Conservation (phyloP, 2,797 vertebrate species). For the Heterohyrax brucei region DNA sequence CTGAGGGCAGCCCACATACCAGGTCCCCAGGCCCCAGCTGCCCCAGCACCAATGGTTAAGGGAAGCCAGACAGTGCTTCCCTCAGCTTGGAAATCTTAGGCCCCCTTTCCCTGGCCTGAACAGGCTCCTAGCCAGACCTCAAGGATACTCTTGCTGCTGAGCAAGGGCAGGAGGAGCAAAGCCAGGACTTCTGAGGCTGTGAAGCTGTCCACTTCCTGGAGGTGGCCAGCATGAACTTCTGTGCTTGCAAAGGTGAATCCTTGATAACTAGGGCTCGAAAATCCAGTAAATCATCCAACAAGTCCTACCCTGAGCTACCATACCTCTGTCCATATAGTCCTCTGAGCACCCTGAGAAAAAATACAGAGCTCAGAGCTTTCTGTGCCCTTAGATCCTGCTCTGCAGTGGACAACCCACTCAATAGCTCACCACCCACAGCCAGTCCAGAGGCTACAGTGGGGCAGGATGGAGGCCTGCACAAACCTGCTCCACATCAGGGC, state of each 20-base stretch:
- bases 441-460: neutral
- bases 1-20: neutral
- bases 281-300: too few species aligned
- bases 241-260: too few species aligned
- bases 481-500: too few species aligned
- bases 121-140: neutral
- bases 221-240: too few species aligned
- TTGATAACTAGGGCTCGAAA: too few species aligned
- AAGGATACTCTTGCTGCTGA: neutral
- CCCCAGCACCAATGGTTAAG: neutral
- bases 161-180: neutral
- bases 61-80: neutral
- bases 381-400: neutral
- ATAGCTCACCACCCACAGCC: neutral
- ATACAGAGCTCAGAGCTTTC: too few species aligned
- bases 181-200: too few species aligned
- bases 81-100: too few species aligned
- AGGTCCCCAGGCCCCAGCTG: neutral
- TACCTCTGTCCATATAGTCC: too few species aligned
- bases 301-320: too few species aligned
- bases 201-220: too few species aligned
- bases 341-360: too few species aligned
- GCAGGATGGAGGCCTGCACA: neutral
- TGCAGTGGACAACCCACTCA: accelerated
- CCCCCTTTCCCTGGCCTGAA: neutral